Percentiles rank a stretch among this genome's conserved stretches.
Evolutionary conservation across 2,888 invertebrate species (phyloP).

Genomic region (Sinhomidia bicolor): DNA sequence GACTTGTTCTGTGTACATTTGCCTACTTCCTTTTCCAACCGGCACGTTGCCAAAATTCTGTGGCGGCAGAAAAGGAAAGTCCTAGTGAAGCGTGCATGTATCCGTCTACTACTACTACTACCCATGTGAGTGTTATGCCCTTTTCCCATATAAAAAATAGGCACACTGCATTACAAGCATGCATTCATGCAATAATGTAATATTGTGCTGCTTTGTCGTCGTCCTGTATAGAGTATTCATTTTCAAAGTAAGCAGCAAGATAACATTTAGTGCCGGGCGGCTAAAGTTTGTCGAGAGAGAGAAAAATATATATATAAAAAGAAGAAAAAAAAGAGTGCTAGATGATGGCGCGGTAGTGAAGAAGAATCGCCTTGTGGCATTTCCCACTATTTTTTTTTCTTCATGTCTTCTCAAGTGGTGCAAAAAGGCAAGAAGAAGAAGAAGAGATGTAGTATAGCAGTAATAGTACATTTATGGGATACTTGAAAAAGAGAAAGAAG

Average conservation of each 20-base stretch:
- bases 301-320: too few relatives aligned
- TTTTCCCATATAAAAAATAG: background rate
- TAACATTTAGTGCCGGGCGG: conserved; percentile 36
- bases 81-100: background rate
- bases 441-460: background rate
- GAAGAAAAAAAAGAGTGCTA: too few relatives aligned
- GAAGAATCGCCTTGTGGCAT: conserved; percentile 59
- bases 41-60: conserved; percentile 61
- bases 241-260: too few relatives aligned
- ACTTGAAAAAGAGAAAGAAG: too few relatives aligned
- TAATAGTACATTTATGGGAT: conserved; percentile 36
- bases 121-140: too few relatives aligned
- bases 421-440: background rate
- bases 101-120: too few relatives aligned
- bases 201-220: background rate
- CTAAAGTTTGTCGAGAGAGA: conserved; percentile 36
- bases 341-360: background rate
- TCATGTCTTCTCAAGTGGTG: background rate
- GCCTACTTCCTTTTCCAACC: conserved; percentile 46
- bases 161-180: background rate
- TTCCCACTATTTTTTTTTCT: conserved; percentile 9
- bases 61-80: conserved; percentile 50
- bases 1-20: conserved; percentile 42
- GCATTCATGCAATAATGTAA: background rate
- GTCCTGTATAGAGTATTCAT: background rate